Base-by-base conservation (phyloP, 1,140 invertebrate species). In the Pachyrhynchus sulphureomaculatus region DNA sequence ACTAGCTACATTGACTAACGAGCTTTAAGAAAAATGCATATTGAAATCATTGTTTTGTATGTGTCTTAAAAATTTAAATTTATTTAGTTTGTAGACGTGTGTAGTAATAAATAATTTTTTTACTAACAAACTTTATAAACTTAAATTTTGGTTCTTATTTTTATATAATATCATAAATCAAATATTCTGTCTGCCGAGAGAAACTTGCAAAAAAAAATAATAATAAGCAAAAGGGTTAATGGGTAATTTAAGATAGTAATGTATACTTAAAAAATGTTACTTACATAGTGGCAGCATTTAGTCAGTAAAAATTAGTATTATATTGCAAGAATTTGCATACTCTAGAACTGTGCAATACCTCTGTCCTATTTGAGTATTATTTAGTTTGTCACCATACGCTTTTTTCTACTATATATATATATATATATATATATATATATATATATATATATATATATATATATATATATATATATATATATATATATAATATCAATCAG, bases 281-380 rank as follows among this genome's bases (percentile, higher is more conserved):
- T 71, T 71, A 70, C 20, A 59, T 55, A 62, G 63, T 64, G 63
- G 65, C 65, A 68, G 70, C 70, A 70, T 72, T 72, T 71, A 73
- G 72, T 73, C 69, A 69, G 58, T 69, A 68, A 67, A 20, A 45
- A 55, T 32, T 72, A 72, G 71, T 73, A 73, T 72, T 73, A 73
- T 37, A 56, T 12, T 45, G 23, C 62, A 53, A 47, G 57, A 66
- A 68, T 64, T 68, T 70, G 66, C 65, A 64, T 66, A 48, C 51
- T 65, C 64, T 62, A 66, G 45, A 66, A 67, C 68, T 60, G 68
- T 72, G 72, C 72, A 72, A 73, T 73, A 72, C 64, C 64, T 69
- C 59, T 57, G 65, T 65, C 29, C 29, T 64, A 17, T 65, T 57
- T 55, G 68, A 72, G 69, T 72, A 74, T 72, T 74, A 71, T 68